A percentile compares a stretch with the other conserved stretches of the same genome.
Evolutionary conservation across 1,140 invertebrate species (phyloP).

Genomic region (Drosophila subpulchrella): DNA sequence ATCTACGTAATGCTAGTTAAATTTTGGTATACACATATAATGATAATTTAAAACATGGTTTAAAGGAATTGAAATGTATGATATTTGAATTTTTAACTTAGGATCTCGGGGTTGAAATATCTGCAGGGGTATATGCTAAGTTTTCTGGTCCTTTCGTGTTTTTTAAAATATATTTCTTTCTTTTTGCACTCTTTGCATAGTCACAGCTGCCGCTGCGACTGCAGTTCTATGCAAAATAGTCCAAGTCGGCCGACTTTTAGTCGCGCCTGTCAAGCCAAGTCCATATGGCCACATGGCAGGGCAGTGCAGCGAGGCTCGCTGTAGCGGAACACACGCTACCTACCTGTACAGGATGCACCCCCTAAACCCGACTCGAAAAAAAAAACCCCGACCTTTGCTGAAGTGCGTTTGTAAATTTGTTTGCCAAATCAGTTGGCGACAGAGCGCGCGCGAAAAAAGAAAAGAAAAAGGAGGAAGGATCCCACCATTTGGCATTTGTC

Average conservation of each 20-base stretch:
- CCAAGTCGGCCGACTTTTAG: neutral
- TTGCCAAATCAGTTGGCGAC: conserved; percentile 70
- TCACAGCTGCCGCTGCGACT: conserved; percentile 45
- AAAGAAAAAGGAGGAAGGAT: conserved; percentile 8
- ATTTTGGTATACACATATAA: too few species aligned
- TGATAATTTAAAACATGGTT: too few species aligned
- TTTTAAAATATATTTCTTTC: conserved; percentile 10
- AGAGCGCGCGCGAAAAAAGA: conserved; percentile 13
- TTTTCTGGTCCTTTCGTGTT: neutral
- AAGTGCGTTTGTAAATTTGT: conserved; percentile 57
- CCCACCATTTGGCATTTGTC: conserved; percentile 37
- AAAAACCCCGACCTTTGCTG: conserved; percentile 15
- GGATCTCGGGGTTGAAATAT: neutral
- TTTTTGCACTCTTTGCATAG: conserved; percentile 35
- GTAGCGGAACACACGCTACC: conserved; percentile 54
- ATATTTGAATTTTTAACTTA: neutral
- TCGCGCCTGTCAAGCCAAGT: conserved; percentile 12
- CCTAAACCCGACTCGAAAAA: neutral
- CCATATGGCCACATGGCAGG: conserved; percentile 27
- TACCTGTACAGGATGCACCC: conserved; percentile 23
- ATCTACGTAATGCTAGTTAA: too few species aligned
- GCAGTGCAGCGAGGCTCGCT: conserved; percentile 17
- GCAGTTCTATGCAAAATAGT: conserved; percentile 60
- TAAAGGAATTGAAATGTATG: too few species aligned
- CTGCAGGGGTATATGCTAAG: neutral